A percentile compares a stretch with the other conserved stretches of the same genome.
Conservation (phyloP, 2,888 invertebrate species). For the Agonopterix alstromeriana region DNA sequence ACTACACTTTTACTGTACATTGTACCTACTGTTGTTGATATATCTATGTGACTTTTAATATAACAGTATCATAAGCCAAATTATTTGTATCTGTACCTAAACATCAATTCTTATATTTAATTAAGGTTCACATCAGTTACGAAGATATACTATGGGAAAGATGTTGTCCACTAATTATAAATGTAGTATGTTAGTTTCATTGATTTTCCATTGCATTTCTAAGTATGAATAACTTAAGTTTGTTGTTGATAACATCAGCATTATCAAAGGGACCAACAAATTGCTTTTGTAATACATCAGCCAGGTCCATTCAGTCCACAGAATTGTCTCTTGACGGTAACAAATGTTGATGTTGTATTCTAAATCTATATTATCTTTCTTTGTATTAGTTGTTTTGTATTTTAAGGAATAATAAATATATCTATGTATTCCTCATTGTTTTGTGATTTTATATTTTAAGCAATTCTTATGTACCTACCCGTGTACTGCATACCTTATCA, state of each 20-base stretch:
- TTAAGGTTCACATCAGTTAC: too few relatives aligned
- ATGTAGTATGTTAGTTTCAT: background rate
- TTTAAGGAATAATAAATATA: constrained; percentile 45
- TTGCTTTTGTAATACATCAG: constrained; percentile 19
- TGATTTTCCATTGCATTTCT: constrained; percentile 14
- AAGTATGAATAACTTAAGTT: constrained; percentile 6
- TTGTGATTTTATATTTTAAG: constrained; percentile 13
- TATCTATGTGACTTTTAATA: too few relatives aligned
- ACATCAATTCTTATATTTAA: background rate
- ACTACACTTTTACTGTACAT: too few relatives aligned
- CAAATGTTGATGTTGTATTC: constrained; percentile 27
- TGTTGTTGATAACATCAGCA: constrained; percentile 5
- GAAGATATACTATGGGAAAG: too few relatives aligned
- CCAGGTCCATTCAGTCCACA: constrained; percentile 17
- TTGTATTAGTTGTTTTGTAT: constrained; percentile 47
- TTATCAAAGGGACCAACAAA: constrained; percentile 24
- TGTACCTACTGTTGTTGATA: too few relatives aligned
- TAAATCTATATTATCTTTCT: constrained; percentile 24
- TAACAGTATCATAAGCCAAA: too few relatives aligned
- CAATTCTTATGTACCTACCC: too few relatives aligned
- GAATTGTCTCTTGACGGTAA: constrained; percentile 16
- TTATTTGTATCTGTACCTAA: too few relatives aligned
- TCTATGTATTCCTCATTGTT: constrained; percentile 37
- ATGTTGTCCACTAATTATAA: too few relatives aligned
- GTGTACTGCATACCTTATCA: too few relatives aligned